A percentile compares a stretch with the other conserved stretches of the same genome.
Evolutionary conservation across 2,113 vertebrate genomes (phyloP).

Genomic region (Urocolius indicus): DNA sequence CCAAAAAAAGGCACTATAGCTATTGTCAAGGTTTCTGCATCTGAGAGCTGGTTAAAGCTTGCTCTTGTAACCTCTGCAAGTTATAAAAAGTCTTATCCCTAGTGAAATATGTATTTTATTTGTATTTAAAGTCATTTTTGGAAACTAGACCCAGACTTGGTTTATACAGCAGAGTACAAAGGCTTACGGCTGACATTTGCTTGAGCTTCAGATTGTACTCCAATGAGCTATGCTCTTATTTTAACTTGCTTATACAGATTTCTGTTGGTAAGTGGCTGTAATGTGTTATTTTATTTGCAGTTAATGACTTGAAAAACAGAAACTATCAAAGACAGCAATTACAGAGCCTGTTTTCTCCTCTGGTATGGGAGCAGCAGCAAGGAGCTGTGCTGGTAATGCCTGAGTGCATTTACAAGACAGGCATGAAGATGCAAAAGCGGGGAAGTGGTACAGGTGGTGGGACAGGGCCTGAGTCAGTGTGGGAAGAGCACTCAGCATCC

Average conservation of each 20-base stretch:
- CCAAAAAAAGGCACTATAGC: not conserved
- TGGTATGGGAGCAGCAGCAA: not conserved
- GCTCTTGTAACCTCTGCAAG: not conserved
- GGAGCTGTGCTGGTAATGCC: not conserved
- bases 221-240: constrained; percentile 4
- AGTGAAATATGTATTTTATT: constrained; percentile 1
- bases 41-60: not conserved
- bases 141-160: not conserved
- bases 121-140: not conserved
- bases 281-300: not conserved
- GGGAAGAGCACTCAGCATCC: not conserved
- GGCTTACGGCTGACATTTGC: not conserved
- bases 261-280: not conserved
- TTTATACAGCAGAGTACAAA: not conserved
- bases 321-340: not conserved
- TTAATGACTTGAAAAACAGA: not conserved
- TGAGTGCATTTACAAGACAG: not conserved
- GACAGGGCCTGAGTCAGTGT: not conserved
- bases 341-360: not conserved
- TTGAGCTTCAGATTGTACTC: constrained; percentile 12
- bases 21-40: not conserved
- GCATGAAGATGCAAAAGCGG: not conserved
- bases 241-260: constrained; percentile 18
- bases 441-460: not conserved
- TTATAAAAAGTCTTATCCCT: not conserved